These are phyloP conservation scores for Iphiclides podalirius DNA, from an alignment of 2,888 invertebrate species.

Conservation along the genomic window DNA sequence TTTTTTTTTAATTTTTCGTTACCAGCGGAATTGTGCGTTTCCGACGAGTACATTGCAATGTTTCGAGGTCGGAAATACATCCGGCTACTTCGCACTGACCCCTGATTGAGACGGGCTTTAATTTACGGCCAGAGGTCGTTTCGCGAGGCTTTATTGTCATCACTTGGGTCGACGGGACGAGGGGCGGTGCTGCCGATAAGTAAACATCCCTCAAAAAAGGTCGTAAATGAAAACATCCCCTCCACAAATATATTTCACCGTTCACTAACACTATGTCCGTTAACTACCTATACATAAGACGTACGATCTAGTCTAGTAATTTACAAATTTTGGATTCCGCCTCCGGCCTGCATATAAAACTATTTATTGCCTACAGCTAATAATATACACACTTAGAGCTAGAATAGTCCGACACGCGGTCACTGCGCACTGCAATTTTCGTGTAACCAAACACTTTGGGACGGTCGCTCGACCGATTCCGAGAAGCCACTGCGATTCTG, in stretches of 20 bases:
- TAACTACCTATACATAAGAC: slow-evolving; percentile 48
- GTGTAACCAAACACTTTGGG: slow-evolving; percentile 30
- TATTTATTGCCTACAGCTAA: slow-evolving; percentile 50
- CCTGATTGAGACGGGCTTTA: too few relatives aligned
- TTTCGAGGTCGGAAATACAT: not conserved
- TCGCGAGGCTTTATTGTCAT: slow-evolving; percentile 35
- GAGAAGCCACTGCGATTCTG: too few relatives aligned
- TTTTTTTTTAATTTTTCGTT: too few relatives aligned
- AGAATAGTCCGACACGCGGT: slow-evolving; percentile 48
- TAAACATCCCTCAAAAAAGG: not conserved
- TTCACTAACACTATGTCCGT: slow-evolving; percentile 32
- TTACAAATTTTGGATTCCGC: slow-evolving; percentile 51
- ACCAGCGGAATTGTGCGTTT: not conserved
- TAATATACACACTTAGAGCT: slow-evolving; percentile 60
- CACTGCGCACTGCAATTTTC: slow-evolving; percentile 62
- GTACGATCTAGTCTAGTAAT: slow-evolving; percentile 56
- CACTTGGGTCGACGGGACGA: slow-evolving; percentile 19
- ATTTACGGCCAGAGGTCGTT: too few relatives aligned
- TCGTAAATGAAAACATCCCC: slow-evolving; percentile 69
- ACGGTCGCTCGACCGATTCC: slow-evolving; percentile 18
- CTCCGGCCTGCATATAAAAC: slow-evolving; percentile 44
- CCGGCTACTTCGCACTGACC: not conserved
- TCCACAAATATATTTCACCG: slow-evolving; percentile 45
- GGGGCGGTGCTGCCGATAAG: slow-evolving; percentile 31
- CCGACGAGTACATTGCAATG: not conserved